These are phyloP conservation scores for Dasysyrphus albostriatus DNA, from an alignment of 2,888 invertebrate species.

Conservation along the genomic window DNA sequence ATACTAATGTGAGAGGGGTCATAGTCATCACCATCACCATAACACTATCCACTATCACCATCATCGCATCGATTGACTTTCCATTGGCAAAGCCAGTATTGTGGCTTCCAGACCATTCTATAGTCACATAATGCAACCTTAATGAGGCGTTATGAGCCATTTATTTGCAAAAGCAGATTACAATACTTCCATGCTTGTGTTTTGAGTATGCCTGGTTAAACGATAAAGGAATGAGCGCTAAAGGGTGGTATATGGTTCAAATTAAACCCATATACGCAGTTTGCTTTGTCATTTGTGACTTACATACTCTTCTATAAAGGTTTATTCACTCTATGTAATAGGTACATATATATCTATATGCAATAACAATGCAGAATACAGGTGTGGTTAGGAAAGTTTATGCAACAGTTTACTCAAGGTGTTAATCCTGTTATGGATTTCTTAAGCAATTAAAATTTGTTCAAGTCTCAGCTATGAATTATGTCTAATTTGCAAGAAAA, in stretches of 20 bases:
- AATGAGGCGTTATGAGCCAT: constrained; percentile 76
- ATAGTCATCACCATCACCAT: constrained; percentile 38
- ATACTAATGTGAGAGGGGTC: constrained; percentile 26
- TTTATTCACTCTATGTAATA: neutral
- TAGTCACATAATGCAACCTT: constrained; percentile 68
- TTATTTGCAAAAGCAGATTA: constrained; percentile 74
- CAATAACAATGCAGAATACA: constrained; percentile 8
- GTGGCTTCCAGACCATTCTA: constrained; percentile 48
- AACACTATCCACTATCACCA: constrained; percentile 4
- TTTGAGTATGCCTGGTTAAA: constrained; percentile 16
- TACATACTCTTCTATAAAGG: constrained; percentile 45
- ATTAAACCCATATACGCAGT: constrained; percentile 40
- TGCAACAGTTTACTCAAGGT: constrained; percentile 56
- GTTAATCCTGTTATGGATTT: constrained; percentile 45
- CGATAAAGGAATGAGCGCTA: neutral
- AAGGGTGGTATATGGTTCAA: constrained; percentile 8
- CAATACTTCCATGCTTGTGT: constrained; percentile 15
- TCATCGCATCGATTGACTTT: constrained; percentile 71
- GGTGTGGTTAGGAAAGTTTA: neutral
- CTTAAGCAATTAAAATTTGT: neutral
- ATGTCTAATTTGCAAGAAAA: neutral
- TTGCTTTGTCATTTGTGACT: constrained; percentile 68
- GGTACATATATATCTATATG: neutral
- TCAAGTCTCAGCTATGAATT: neutral
- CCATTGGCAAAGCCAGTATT: constrained; percentile 20